These are phyloP conservation scores for Ictidomys tridecemlineatus DNA, from an alignment of 2,113 vertebrate genomes.

Conservation along the genomic window DNA sequence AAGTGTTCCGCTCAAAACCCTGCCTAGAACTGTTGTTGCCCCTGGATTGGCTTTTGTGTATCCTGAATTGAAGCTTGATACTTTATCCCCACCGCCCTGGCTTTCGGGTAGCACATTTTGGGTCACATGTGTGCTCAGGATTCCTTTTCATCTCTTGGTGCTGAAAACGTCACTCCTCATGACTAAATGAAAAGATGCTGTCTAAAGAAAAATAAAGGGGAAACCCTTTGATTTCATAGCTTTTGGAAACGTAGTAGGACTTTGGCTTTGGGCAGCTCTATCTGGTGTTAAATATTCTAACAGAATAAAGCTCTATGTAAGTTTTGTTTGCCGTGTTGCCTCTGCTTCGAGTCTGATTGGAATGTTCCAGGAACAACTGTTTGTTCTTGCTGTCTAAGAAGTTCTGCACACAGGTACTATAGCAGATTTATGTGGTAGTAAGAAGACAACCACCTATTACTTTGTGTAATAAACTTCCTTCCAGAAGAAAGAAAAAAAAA, in stretches of 20 bases:
- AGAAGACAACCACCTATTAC: constrained; percentile 72
- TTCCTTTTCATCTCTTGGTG: neutral
- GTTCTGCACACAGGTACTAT: constrained; percentile 42
- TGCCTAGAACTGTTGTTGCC: neutral
- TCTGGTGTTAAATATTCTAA: constrained; percentile 65
- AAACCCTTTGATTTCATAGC: constrained; percentile 41
- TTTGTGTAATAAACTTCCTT: constrained; percentile 77
- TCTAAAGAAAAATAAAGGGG: constrained; percentile 28
- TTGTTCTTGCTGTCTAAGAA: constrained; percentile 65
- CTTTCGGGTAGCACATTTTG: neutral
- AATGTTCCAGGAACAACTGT: constrained; percentile 52
- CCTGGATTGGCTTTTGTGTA: neutral
- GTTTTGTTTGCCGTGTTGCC: neutral
- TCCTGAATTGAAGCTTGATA: neutral
- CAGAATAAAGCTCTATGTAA: constrained; percentile 56
- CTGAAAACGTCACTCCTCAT: neutral
- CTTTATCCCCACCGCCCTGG: neutral
- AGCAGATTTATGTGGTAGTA: constrained; percentile 70
- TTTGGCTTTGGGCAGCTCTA: constrained; percentile 63
- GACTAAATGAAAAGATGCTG: neutral
- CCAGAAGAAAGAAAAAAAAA: constrained; percentile 61
- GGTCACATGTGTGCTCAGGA: neutral
- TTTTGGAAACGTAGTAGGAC: constrained; percentile 36
- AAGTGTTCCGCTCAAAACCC: neutral
- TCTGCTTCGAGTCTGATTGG: constrained; percentile 55